These are phyloP conservation scores for Borostomias antarcticus DNA, from an alignment of 2,797 vertebrate genomes.

Conservation along the genomic window DNA sequence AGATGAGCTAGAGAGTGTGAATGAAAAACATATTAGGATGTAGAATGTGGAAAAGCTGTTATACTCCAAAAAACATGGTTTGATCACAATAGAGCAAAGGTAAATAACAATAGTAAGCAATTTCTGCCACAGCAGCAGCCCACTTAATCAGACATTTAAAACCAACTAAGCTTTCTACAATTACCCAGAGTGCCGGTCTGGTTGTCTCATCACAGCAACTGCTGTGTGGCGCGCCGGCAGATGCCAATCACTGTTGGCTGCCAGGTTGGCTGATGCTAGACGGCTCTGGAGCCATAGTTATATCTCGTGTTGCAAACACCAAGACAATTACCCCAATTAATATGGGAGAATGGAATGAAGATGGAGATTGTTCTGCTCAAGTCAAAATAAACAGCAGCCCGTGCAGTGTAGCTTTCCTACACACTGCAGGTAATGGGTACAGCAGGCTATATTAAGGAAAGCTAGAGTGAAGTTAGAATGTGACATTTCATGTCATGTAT, in stretches of 20 bases:
- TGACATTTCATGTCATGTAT: conserved; percentile 15
- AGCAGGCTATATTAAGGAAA: conserved; percentile 47
- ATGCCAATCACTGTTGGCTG: conserved; percentile 67
- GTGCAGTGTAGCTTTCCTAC: conserved; percentile 51
- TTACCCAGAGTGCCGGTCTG: conserved; percentile 59
- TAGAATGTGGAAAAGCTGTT: background rate
- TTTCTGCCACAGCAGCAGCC: conserved; percentile 20
- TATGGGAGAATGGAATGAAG: conserved; percentile 62
- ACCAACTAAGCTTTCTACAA: conserved; percentile 57
- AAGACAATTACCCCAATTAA: conserved; percentile 70
- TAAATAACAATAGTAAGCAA: background rate
- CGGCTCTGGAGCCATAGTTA: conserved; percentile 49
- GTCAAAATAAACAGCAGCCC: conserved; percentile 61
- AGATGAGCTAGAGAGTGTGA: background rate
- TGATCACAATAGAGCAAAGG: conserved; percentile 17
- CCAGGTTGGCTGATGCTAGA: conserved; percentile 58
- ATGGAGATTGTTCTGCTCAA: conserved; percentile 70
- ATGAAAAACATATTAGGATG: conserved; percentile 5
- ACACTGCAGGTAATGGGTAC: conserved; percentile 61
- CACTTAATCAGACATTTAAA: conserved; percentile 51
- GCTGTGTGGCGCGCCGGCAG: conserved; percentile 47
- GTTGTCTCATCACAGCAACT: conserved; percentile 64
- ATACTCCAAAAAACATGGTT: conserved; percentile 28
- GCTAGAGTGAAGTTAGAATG: conserved; percentile 21
- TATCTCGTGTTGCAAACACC: conserved; percentile 58